These are phyloP conservation scores for Cinclus mexicanus DNA, from an alignment of 2,113 vertebrate species.

Conservation along the genomic window DNA sequence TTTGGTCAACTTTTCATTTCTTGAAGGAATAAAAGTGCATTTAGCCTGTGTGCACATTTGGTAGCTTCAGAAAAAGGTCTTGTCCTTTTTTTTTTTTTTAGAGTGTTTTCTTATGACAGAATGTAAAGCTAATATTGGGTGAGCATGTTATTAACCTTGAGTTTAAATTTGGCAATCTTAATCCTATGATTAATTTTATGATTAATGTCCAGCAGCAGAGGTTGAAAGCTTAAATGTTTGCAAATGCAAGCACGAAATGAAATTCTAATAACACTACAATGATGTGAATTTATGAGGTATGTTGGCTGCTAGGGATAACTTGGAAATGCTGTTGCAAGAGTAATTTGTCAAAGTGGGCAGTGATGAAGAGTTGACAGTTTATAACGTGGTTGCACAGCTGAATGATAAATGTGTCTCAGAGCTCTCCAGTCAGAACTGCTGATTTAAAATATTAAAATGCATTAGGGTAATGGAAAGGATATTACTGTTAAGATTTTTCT, in stretches of 20 bases:
- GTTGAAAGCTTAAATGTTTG: conserved; percentile 78
- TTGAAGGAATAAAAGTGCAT: conserved; percentile 7
- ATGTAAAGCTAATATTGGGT: conserved; percentile 76
- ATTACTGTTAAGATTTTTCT: background rate
- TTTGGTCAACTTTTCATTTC: background rate
- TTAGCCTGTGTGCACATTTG: conserved; percentile 22
- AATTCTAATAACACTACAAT: conserved; percentile 75
- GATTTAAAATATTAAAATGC: conserved; percentile 40
- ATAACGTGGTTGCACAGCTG: conserved; percentile 28
- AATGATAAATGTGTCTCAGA: conserved; percentile 51
- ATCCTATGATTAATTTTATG: conserved; percentile 77
- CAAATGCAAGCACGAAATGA: conserved; percentile 78
- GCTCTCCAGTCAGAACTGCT: conserved; percentile 15
- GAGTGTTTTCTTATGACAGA: conserved; percentile 59
- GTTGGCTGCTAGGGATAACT: conserved; percentile 72
- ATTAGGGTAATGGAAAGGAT: background rate
- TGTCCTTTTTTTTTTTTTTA: background rate
- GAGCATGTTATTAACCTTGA: conserved; percentile 75
- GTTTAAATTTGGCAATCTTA: conserved; percentile 74
- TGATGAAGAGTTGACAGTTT: conserved; percentile 63
- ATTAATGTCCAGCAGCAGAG: conserved; percentile 78
- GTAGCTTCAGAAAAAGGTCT: conserved; percentile 45
- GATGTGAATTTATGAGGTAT: conserved; percentile 76
- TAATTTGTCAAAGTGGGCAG: conserved; percentile 72
- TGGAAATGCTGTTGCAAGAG: conserved; percentile 68